Conservation (phyloP, 2,797 vertebrate genomes). For the Muscicapa striata region DNA sequence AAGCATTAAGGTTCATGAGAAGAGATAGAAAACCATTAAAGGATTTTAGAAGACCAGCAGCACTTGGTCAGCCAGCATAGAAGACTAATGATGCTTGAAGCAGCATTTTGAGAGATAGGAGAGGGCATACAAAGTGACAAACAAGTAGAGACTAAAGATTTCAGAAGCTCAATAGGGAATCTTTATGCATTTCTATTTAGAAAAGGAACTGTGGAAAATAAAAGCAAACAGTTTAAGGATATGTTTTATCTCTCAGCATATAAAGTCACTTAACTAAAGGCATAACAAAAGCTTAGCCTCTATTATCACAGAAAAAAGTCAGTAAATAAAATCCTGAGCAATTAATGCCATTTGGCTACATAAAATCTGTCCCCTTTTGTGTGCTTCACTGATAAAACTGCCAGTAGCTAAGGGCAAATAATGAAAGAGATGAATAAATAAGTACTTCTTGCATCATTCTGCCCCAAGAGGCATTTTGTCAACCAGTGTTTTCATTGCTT, state of each 20-base stretch:
- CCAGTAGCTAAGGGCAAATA: neutral
- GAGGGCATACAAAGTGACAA: neutral
- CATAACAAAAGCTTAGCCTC: neutral
- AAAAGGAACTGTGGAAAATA: neutral
- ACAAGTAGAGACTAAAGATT: neutral
- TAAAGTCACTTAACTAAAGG: neutral
- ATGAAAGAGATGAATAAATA: neutral
- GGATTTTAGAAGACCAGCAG: neutral
- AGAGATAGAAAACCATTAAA: neutral
- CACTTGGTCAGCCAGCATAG: neutral
- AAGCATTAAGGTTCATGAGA: neutral
- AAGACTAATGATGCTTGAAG: neutral
- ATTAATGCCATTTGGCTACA: neutral
- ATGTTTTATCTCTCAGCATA: neutral
- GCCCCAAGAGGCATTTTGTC: neutral
- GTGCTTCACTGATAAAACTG: constrained; percentile 10
- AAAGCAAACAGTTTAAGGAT: neutral
- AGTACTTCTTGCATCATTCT: neutral
- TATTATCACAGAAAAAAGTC: neutral
- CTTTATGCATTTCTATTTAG: neutral
- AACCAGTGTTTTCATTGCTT: neutral
- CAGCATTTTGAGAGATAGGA: neutral
- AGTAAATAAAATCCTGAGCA: constrained; percentile 11
- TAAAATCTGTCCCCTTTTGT: neutral
- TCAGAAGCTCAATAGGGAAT: neutral